Base-by-base conservation (phyloP, 1,140 invertebrate genomes). In the Oppia nitens region DNA sequence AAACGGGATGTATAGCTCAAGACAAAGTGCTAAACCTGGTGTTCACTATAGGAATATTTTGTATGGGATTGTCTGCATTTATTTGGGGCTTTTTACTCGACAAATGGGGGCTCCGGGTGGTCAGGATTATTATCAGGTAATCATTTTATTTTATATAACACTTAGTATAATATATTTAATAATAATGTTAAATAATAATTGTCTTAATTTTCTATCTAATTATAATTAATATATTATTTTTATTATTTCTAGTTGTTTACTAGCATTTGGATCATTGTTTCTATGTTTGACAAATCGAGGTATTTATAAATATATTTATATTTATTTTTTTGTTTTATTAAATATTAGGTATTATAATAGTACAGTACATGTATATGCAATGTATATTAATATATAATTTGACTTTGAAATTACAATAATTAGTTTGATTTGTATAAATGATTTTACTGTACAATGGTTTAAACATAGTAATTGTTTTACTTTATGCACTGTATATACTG, bases 11-110 rank as follows among this genome's bases (percentile, higher is more conserved):
- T 25, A 51, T 53, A 1, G 40, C 48, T 17, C 65, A 65, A 32
- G 65, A 66, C 29, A 49, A 55, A 2, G 53, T 63, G 12, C 57
- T 66, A 9, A 66, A 66, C 32, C 27, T 66, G 20, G 65, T 64
- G 0, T 66, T 58, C 53, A 65, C 64, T n/a, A 62, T 66, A 20
- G 65, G 65, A 12, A 60, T 56, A 14, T 66, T 66, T 53, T 65
- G 66, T 45, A 64, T 64, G 54, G 65, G 65, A 0, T 65, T 62
- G 21, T 60, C 65, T 1, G 64, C 65, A 4, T 65, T 66, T 27
- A 53, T 65, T 3, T 66, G 64, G 64, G 65, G 65, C 9, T 66
- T 66, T 57, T 40, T 66, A n/a, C 64, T 66, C 1, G 65, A 66
- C 26, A 60, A 48, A 27, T 64, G 62, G 64, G 65, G 65, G 0